Evolutionary conservation across 2,797 vertebrate species (phyloP).

Genomic region (Emys orbicularis): DNA sequence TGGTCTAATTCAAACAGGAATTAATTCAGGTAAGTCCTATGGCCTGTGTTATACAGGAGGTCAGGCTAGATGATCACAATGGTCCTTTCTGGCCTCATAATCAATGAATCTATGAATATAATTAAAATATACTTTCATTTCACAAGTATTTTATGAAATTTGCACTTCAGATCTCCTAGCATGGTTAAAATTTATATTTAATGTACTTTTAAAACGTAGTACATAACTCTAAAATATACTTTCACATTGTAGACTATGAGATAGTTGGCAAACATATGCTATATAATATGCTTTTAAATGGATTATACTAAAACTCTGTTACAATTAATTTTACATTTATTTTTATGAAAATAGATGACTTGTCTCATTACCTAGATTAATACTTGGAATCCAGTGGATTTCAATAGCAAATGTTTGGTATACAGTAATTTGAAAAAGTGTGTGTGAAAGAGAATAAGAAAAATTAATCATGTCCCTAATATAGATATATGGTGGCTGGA

Average conservation of each 20-base stretch:
- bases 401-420: constrained; percentile 52
- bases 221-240: neutral
- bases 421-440: constrained; percentile 34
- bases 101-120: fast-evolving
- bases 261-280: constrained; percentile 21
- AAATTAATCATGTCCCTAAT: constrained; percentile 36
- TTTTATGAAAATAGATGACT: constrained; percentile 64
- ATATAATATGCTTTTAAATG: constrained; percentile 17
- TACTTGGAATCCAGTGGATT: constrained; percentile 57
- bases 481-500: constrained; percentile 28
- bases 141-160: neutral
- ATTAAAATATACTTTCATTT: neutral
- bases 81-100: too few species aligned
- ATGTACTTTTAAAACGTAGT: neutral
- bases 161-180: neutral
- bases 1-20: too few species aligned
- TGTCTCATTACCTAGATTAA: constrained; percentile 58
- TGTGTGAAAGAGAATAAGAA: too few species aligned
- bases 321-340: constrained; percentile 65
- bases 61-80: too few species aligned
- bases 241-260: neutral
- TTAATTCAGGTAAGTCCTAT: too few species aligned
- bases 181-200: neutral
- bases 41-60: too few species aligned
- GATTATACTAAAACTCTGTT: constrained; percentile 45